Percentiles rank a stretch among this genome's conserved stretches.
Conservation (phyloP, 2,797 vertebrate species). For the Anas georgica region DNA sequence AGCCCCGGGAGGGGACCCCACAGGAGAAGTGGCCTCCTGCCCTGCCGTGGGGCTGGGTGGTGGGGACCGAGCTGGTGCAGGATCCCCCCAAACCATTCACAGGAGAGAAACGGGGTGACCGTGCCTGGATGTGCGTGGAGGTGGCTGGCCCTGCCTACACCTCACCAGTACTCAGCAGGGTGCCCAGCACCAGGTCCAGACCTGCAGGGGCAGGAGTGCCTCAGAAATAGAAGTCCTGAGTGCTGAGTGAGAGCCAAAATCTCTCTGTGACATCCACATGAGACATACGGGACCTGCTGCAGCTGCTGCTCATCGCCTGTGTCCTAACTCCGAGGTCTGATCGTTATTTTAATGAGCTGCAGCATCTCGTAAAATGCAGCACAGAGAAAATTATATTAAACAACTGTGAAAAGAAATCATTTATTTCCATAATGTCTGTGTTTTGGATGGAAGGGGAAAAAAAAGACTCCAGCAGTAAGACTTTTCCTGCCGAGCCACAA, state of each 20-base stretch:
- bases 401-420: background rate
- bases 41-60: too few species aligned
- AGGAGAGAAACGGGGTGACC: too few species aligned
- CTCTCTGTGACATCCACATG: background rate
- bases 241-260: background rate
- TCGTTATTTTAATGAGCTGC: slow-evolving; percentile 38
- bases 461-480: background rate
- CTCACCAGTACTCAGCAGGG: rapidly evolving
- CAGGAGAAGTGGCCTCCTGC: too few species aligned
- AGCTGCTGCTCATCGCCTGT: background rate
- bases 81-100: too few species aligned
- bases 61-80: too few species aligned
- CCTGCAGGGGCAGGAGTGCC: too few species aligned
- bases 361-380: background rate
- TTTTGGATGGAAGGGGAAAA: background rate
- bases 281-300: background rate
- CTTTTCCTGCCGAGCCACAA: background rate
- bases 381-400: slow-evolving; percentile 11
- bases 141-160: background rate
- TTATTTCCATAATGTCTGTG: slow-evolving; percentile 7
- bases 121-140: background rate
- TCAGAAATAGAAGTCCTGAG: rapidly evolving
- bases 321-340: background rate
- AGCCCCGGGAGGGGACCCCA: too few species aligned
- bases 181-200: rapidly evolving